Conservation (phyloP, 2,797 vertebrate species). For the Epinephelus awoara region DNA sequence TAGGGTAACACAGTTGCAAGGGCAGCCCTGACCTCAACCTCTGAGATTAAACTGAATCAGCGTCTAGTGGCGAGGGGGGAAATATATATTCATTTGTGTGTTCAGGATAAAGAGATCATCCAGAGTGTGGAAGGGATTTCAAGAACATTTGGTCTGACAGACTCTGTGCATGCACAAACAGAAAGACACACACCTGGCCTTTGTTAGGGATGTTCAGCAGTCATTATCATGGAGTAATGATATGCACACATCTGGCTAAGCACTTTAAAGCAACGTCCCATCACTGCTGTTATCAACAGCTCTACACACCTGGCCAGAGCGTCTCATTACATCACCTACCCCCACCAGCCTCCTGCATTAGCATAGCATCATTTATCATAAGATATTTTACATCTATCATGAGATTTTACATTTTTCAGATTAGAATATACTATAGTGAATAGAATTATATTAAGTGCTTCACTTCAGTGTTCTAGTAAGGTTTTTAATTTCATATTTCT, state of each 20-base stretch:
- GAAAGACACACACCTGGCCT: slow-evolving; percentile 14
- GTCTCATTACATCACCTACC: not conserved
- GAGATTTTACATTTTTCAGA: not conserved
- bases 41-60: slow-evolving; percentile 2
- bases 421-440: not conserved
- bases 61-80: not conserved
- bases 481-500: not conserved
- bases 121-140: not conserved
- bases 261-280: slow-evolving; percentile 37
- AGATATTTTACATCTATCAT: slow-evolving; percentile 18
- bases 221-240: slow-evolving; percentile 36
- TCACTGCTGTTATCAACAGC: slow-evolving; percentile 38
- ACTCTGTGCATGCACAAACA: no score
- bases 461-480: not conserved
- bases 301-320: slow-evolving; percentile 40
- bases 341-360: slow-evolving; percentile 13
- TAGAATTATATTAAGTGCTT: not conserved
- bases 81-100: not conserved
- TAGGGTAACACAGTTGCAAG: not conserved
- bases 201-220: slow-evolving; percentile 24
- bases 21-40: slow-evolving; percentile 7
- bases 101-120: not conserved
- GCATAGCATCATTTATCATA: slow-evolving; percentile 1
- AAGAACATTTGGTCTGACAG: slow-evolving; percentile 13
- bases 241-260: slow-evolving; percentile 55